These are phyloP conservation scores for Clarias macrocephalus DNA, from an alignment of 2,113 vertebrate genomes.

Conservation along the genomic window DNA sequence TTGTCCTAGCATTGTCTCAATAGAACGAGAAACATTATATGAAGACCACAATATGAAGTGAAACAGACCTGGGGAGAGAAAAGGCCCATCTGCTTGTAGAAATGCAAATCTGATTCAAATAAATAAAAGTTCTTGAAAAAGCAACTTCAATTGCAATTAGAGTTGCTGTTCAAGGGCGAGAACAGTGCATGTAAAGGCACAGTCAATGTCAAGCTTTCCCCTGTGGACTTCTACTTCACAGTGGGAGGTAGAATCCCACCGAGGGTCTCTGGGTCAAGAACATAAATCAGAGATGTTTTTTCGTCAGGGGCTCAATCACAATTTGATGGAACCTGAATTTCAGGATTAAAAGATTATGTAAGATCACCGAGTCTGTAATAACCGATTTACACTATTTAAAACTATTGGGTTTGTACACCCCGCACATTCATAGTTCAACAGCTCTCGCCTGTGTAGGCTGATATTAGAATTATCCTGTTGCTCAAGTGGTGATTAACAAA, in stretches of 20 bases:
- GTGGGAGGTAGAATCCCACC: background rate
- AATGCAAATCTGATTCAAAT: background rate
- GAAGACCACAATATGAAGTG: background rate
- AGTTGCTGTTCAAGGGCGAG: background rate
- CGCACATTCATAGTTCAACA: slow-evolving; percentile 18
- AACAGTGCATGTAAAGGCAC: background rate
- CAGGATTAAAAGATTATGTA: background rate
- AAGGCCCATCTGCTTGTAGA: background rate
- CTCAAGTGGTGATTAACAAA: slow-evolving; percentile 20
- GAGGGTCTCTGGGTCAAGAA: background rate
- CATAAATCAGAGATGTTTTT: background rate
- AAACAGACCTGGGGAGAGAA: background rate
- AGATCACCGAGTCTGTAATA: background rate
- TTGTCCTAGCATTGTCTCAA: background rate
- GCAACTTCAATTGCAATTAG: background rate
- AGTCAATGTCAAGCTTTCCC: background rate
- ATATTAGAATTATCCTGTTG: slow-evolving; percentile 18
- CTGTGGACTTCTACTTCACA: background rate
- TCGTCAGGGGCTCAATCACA: background rate
- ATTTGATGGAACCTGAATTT: background rate
- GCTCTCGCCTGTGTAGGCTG: slow-evolving; percentile 7
- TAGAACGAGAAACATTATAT: background rate
- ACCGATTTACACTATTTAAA: slow-evolving; percentile 22
- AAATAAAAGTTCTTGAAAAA: background rate
- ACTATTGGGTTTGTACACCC: background rate